Base-by-base conservation (phyloP, 2,797 vertebrate species). In the Oryzias sinensis region DNA sequence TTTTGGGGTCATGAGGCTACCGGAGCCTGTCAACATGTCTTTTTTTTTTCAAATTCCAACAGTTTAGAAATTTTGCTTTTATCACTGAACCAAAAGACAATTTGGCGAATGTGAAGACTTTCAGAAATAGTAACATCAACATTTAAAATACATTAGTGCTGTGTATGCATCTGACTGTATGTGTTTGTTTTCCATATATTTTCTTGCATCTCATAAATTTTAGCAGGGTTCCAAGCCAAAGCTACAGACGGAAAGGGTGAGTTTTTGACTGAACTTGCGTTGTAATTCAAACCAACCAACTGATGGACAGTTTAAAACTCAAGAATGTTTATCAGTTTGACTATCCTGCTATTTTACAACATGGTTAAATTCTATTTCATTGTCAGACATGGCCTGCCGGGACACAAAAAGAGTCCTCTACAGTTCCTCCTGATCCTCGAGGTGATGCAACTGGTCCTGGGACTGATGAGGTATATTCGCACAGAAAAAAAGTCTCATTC, bases 391-490 rank as follows among this genome's bases (percentile, higher is more conserved):
- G 82, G 66, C 81, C 66, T 14, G 54, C 47, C 15, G 70, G 74
- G 24, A 61, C 73, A 51, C 82, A 86, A 27, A 81, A 70, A 50
- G 82, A 82, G 62, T 63, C 77, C 0, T 67, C 79, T 13, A 88
- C 89, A 13, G 44, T 75, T 49, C 70, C 87, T 40, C 87, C 90
- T 59, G 69, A 84, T 68, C 85, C 87, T 59, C 90, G 90, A 8
- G 91, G 91, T 0, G 92, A 92, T 14, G 56, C 83, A 14, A 81
- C 86, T 51, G 90, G 88, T 8, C 86, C 88, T 48, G 85, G 77
- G 4, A 48, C 85, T 53, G 89, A 90, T 65, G 88, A 88, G 85
- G 91, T 93, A 68, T 25, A 29, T 62, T 40, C 43, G 47, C 22
- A 37, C 13, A 54, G 2, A 47, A 4, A 6, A 17, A 17, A 0